phyloP scores from a whole-genome alignment of 2,888 invertebrate genomes.

The Cryptocephalus moraei region DNA sequence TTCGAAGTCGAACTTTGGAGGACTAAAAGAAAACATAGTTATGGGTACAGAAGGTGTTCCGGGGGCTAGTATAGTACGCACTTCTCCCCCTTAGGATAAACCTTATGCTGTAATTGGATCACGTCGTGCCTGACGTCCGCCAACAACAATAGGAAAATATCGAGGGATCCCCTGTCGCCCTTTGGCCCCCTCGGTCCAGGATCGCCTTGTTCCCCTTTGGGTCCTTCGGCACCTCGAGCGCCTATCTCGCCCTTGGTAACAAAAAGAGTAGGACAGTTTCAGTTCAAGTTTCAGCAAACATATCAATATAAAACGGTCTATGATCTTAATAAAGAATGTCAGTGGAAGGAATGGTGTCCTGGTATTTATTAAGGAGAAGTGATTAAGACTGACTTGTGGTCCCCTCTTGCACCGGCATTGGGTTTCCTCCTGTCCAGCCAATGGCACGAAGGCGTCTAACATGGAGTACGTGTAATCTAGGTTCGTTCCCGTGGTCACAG shows the following conservation, averaged over 20 bases:
- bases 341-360: no score
- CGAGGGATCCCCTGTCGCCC: constrained; percentile 52
- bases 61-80: constrained; percentile 26
- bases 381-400: constrained; percentile 43
- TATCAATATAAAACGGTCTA: no score
- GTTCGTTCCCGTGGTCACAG: constrained; percentile 5
- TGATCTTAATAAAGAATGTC: no score
- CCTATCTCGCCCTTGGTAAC: constrained; percentile 48
- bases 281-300: no score
- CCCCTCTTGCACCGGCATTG: constrained; percentile 58
- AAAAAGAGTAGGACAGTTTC: no score
- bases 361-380: no score
- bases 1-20: constrained; percentile 50
- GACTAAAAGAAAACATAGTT: constrained; percentile 32
- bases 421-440: constrained; percentile 38
- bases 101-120: constrained; percentile 47
- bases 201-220: constrained; percentile 49
- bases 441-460: constrained; percentile 49
- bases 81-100: constrained; percentile 48
- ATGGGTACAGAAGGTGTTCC: neutral
- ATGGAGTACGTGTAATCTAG: constrained; percentile 46
- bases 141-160: constrained; percentile 51
- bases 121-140: constrained; percentile 56
- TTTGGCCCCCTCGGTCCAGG: constrained; percentile 48
- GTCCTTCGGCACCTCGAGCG: constrained; percentile 49